phyloP scores from a whole-genome alignment of 2,797 vertebrate species.

The Pyrocephalus nanus region DNA sequence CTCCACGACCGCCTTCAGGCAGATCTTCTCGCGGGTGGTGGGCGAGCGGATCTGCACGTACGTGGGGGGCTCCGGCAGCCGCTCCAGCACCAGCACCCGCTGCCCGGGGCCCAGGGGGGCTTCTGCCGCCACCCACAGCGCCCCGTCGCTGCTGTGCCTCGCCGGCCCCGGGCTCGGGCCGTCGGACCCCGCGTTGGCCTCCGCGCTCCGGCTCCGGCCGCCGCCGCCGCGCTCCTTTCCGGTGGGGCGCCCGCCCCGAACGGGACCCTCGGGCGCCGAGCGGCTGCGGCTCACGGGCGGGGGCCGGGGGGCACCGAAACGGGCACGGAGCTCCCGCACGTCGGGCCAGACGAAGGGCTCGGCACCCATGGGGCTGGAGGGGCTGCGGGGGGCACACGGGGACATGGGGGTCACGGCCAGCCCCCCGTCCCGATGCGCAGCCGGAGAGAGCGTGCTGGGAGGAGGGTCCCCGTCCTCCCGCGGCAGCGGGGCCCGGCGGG shows the following conservation, averaged over 20 bases:
- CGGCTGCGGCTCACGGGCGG: neutral
- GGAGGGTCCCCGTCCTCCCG: neutral
- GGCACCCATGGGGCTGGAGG: conserved; percentile 75
- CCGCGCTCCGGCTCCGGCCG: neutral
- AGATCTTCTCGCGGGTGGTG: conserved; percentile 83
- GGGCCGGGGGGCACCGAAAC: neutral
- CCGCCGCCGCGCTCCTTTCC: neutral
- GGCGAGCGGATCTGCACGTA: conserved; percentile 85
- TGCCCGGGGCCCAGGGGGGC: neutral
- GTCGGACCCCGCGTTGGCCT: neutral
- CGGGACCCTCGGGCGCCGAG: neutral
- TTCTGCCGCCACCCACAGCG: neutral
- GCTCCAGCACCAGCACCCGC: conserved; percentile 78
- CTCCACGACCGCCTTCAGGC: conserved; percentile 79
- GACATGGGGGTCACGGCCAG: neutral
- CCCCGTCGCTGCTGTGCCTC: neutral
- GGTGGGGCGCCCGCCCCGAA: neutral
- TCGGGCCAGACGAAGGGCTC: conserved; percentile 90
- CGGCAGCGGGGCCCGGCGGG: conserved; percentile 54
- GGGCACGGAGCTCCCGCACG: conserved; percentile 86
- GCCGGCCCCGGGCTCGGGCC: neutral
- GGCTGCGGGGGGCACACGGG: conserved; percentile 40
- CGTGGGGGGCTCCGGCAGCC: conserved; percentile 59
- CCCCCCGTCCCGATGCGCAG: fast-evolving
- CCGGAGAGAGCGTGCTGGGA: fast-evolving